A percentile compares a stretch with the other conserved stretches of the same genome.
phyloP scores from a whole-genome alignment of 2,797 vertebrate species.

The Crenichthys baileyi region DNA sequence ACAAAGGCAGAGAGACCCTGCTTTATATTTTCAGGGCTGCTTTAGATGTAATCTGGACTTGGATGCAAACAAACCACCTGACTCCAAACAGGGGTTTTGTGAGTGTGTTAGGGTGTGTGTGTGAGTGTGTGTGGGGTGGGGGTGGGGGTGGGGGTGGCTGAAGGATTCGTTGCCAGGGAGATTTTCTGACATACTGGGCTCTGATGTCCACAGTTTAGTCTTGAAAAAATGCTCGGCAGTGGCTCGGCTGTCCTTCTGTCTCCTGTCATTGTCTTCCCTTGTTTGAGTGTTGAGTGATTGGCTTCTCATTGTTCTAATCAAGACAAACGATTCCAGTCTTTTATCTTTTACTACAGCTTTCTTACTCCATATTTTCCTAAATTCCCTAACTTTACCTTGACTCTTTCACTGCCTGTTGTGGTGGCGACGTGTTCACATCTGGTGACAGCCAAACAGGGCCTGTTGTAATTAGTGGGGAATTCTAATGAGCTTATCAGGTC shows the following conservation, averaged over 20 bases:
- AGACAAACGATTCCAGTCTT: neutral
- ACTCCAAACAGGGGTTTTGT: slow-evolving; percentile 52
- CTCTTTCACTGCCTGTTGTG: slow-evolving; percentile 49
- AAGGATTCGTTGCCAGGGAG: slow-evolving; percentile 83
- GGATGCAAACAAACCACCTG: slow-evolving; percentile 67
- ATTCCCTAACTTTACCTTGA: slow-evolving; percentile 24
- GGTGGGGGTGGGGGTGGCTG: slow-evolving; percentile 61
- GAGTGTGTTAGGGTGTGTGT: slow-evolving; percentile 28
- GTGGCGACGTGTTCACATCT: slow-evolving; percentile 70
- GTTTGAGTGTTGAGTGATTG: slow-evolving; percentile 23
- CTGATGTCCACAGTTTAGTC: slow-evolving; percentile 85
- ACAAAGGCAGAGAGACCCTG: slow-evolving; percentile 36
- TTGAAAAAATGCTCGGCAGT: slow-evolving; percentile 74
- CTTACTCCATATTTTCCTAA: slow-evolving; percentile 12
- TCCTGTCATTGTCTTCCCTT: slow-evolving; percentile 15
- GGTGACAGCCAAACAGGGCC: slow-evolving; percentile 73
- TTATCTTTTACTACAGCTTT: slow-evolving; percentile 4
- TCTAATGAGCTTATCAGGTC: slow-evolving; percentile 87
- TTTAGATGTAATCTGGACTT: slow-evolving; percentile 72
- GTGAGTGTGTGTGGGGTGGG: slow-evolving; percentile 25
- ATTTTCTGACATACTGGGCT: slow-evolving; percentile 80
- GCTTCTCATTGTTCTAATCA: slow-evolving; percentile 20
- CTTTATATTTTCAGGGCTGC: slow-evolving; percentile 56
- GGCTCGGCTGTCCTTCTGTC: slow-evolving; percentile 52
- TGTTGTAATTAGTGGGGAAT: slow-evolving; percentile 84